A percentile compares a stretch with the other conserved stretches of the same genome.
Conservation (phyloP, 2,888 invertebrate species). For the Formica aserva region DNA sequence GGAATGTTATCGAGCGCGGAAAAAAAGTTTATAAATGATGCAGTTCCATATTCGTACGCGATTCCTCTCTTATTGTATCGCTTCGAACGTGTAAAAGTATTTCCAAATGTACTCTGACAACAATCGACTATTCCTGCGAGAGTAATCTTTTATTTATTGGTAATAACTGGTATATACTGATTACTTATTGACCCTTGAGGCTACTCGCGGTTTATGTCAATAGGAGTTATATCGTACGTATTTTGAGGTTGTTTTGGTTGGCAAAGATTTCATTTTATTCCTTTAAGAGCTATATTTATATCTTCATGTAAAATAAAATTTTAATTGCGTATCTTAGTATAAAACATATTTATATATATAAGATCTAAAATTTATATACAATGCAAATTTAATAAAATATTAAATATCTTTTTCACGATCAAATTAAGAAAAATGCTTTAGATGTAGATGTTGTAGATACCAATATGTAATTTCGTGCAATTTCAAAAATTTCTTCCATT, state of each 20-base stretch:
- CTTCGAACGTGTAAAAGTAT: constrained; percentile 30
- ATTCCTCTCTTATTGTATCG: constrained; percentile 2
- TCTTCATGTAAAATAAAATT: constrained; percentile 29
- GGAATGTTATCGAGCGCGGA: constrained; percentile 19
- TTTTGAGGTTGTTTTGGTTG: constrained; percentile 31
- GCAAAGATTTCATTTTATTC: constrained; percentile 34
- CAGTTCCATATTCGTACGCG: neutral
- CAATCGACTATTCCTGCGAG: constrained; percentile 41
- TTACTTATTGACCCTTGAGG: constrained; percentile 47
- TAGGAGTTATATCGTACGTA: constrained; percentile 49
- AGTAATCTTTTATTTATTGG: constrained; percentile 52
- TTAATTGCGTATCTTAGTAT: neutral
- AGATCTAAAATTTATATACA: neutral
- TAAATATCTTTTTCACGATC: neutral
- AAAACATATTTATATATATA: neutral
- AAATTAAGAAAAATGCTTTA: neutral
- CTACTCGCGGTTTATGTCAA: constrained; percentile 42
- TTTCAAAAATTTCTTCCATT: neutral
- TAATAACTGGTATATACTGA: constrained; percentile 46
- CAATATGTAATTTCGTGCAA: constrained; percentile 4
- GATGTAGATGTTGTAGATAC: neutral
- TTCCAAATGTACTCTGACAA: constrained; percentile 25
- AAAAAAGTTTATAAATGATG: constrained; percentile 37
- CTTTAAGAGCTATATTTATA: neutral
- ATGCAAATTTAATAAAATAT: neutral